Evolutionary conservation across 2,113 vertebrate species (phyloP).

Genomic region (Parotia lawesii): DNA sequence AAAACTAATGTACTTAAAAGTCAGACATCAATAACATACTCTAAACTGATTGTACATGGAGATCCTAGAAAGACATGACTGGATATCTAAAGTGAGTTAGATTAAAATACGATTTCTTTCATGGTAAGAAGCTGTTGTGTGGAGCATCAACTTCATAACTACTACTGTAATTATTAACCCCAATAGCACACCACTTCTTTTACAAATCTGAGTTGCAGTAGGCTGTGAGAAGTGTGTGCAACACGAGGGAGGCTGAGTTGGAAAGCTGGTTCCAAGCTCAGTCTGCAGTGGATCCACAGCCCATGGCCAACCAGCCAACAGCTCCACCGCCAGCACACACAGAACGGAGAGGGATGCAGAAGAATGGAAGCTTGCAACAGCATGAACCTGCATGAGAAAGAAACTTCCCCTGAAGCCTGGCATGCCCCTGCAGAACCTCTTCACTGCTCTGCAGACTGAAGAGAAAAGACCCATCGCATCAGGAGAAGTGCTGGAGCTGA

Average conservation of each 20-base stretch:
- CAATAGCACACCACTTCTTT: background rate
- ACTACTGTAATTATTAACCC: background rate
- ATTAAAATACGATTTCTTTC: background rate
- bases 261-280: background rate
- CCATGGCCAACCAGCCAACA: background rate
- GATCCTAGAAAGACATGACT: background rate
- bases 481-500: background rate
- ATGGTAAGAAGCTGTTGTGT: background rate
- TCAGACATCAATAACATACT: background rate
- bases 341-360: background rate
- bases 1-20: background rate
- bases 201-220: background rate
- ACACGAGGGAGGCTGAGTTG: background rate
- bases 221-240: background rate
- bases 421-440: background rate
- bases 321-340: accelerated
- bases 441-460: background rate
- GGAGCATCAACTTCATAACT: background rate
- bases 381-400: background rate
- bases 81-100: background rate
- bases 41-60: background rate
- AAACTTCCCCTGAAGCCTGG: background rate
- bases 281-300: background rate
- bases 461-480: background rate
- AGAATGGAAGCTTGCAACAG: background rate